Evolutionary conservation across 2,113 vertebrate genomes (phyloP), one percentile per base, ranked within the genome.

Genomic region (Aegotheles bennettii): DNA sequence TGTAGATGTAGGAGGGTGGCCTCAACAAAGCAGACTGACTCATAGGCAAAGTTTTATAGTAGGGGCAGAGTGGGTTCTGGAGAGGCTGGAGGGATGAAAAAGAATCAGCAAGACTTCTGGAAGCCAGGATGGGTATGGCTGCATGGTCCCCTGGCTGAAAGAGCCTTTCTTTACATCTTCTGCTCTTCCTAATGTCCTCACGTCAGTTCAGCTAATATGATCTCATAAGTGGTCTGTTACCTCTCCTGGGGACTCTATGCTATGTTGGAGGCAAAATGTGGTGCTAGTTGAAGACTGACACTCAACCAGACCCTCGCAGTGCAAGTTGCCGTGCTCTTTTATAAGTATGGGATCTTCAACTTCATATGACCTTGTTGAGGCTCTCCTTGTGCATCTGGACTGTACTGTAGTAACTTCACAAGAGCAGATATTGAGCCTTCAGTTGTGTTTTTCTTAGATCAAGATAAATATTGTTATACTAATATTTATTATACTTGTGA

Each of bases 211-310:
- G 33, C 10, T 74, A 6, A 23, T 54, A 19, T 26, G 20, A 51
- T 47, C 7, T 84, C 18, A 11, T 25, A 16, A 24, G 2, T 11
- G 15, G 5, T 56, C 63, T 91, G 35, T 16, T 36, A 23, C 19
- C 4, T 50, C 42, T 75, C 59, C 5, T 33, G 38, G 17, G 10
- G 11, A 26, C 36, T 38, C 43, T 60, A 3, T 33, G 13, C 13
- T 42, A 0, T 11, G 11, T 2, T 63, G 31, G 25, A 61, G 23
- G 26, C 13, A 67, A 59, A 81, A 25, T 0, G 0, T 24, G 35
- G 16, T 69, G 16, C 17, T 64, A 13, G 10, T 11, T 78, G 25
- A 42, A 54, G 33, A 23, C 8, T 29, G 13, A 84, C 31, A 18
- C 13, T 25, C 31, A 17, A 9, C 10, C 10, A 63, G 20, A 8